Evolutionary conservation across 2,797 vertebrate species (phyloP).

Genomic region (Hippopotamyrus pictus): DNA sequence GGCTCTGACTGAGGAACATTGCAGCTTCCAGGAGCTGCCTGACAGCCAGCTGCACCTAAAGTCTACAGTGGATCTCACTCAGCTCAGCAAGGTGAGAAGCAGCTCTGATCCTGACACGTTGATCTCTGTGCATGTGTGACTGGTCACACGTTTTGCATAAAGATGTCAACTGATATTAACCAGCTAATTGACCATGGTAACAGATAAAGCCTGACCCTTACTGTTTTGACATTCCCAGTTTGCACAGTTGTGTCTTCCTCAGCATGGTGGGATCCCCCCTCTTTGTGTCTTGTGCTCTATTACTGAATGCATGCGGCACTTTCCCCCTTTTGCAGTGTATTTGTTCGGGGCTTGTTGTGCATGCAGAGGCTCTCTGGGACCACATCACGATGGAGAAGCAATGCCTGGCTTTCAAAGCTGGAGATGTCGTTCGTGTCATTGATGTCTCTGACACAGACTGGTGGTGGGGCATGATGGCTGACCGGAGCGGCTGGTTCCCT

Average conservation of each 20-base stretch:
- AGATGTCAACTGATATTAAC: not conserved
- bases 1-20: constrained; percentile 91
- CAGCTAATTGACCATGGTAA: not conserved
- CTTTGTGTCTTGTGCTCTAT: not conserved
- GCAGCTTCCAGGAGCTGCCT: constrained; percentile 84
- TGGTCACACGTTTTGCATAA: not conserved
- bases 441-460: constrained; percentile 91
- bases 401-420: constrained; percentile 94
- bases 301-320: not conserved
- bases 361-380: constrained; percentile 95
- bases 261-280: not conserved
- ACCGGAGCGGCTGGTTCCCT: constrained; percentile 92
- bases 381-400: constrained; percentile 98
- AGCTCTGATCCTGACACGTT: not conserved
- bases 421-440: constrained; percentile 88
- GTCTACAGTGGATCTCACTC: constrained; percentile 81
- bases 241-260: not conserved
- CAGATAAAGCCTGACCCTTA: not conserved
- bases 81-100: constrained; percentile 80
- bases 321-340: constrained; percentile 68
- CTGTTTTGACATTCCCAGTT: not conserved
- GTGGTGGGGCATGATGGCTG: constrained; percentile 92
- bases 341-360: constrained; percentile 76
- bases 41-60: constrained; percentile 82
- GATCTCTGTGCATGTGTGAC: constrained; percentile 5